phyloP scores from a whole-genome alignment of 37 sponge, comb jelly and placozoan species.

The Axinella damicornis region DNA sequence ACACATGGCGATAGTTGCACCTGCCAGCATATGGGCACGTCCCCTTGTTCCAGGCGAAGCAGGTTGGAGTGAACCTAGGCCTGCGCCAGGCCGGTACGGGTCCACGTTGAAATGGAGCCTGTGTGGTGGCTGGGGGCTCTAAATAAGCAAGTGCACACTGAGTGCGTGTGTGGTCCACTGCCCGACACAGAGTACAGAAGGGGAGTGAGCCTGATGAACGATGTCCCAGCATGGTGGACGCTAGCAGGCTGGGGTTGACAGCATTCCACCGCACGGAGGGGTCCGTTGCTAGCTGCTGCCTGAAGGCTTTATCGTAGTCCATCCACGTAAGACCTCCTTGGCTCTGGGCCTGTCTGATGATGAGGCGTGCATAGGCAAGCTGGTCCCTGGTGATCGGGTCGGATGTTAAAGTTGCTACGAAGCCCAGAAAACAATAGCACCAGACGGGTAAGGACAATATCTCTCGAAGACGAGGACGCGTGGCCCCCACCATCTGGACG shows the following conservation, averaged over 20 bases:
- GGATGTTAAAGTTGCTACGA: background rate
- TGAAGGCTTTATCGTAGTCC: conserved; percentile 6
- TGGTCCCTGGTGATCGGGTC: background rate
- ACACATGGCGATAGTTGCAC: no score
- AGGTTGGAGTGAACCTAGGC: no score
- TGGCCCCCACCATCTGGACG: background rate
- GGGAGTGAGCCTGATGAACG: background rate
- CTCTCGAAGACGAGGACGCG: background rate
- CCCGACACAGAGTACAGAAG: background rate
- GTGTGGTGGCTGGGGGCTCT: no score
- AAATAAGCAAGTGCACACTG: background rate
- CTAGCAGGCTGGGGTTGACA: background rate
- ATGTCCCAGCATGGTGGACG: background rate
- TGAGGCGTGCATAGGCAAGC: conserved; percentile 12
- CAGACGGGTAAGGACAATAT: background rate
- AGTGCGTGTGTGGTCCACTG: background rate
- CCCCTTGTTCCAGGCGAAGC: no score
- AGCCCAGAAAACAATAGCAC: conserved; percentile 22
- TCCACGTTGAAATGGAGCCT: no score
- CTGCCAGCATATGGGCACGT: no score
- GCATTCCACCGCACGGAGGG: background rate
- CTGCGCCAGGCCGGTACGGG: no score
- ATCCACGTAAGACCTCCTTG: conserved; percentile 11
- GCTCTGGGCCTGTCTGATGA: conserved; percentile 15
- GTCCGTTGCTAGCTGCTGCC: background rate